phyloP scores from a whole-genome alignment of 2,888 invertebrate genomes.

The Saturnia japonica region DNA sequence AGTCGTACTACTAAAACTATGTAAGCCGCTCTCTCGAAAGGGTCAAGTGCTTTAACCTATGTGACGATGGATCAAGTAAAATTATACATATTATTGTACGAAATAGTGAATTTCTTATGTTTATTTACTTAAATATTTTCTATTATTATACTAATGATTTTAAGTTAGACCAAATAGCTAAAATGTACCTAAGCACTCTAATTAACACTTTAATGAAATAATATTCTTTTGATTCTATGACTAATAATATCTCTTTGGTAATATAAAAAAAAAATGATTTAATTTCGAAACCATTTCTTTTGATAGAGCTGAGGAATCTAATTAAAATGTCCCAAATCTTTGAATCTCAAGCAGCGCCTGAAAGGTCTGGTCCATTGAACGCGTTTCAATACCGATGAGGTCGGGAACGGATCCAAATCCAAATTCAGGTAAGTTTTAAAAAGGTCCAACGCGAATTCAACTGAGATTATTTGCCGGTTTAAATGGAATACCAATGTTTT shows the following conservation, averaged over 20 bases:
- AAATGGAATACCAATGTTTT: background rate
- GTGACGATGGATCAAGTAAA: background rate
- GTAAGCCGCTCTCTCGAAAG: background rate
- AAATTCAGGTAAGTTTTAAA: constrained; percentile 7
- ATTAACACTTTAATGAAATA: background rate
- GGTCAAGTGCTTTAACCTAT: background rate
- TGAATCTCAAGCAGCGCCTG: constrained; percentile 8
- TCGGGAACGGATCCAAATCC: background rate
- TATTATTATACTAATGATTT: background rate
- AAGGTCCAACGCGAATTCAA: background rate
- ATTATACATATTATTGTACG: background rate
- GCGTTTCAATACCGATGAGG: background rate
- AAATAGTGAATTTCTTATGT: background rate
- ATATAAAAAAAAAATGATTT: background rate
- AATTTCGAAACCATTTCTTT: background rate
- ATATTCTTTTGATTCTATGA: background rate
- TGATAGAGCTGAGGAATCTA: background rate
- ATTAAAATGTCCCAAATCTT: background rate
- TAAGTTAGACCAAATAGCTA: background rate
- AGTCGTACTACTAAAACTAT: background rate
- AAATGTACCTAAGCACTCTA: background rate
- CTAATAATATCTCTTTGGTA: background rate
- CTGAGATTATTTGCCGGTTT: background rate
- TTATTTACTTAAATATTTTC: background rate
- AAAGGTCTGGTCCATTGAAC: background rate